Evolutionary conservation across 2,113 vertebrate genomes (phyloP).

Genomic region (Chloropsis hardwickii): DNA sequence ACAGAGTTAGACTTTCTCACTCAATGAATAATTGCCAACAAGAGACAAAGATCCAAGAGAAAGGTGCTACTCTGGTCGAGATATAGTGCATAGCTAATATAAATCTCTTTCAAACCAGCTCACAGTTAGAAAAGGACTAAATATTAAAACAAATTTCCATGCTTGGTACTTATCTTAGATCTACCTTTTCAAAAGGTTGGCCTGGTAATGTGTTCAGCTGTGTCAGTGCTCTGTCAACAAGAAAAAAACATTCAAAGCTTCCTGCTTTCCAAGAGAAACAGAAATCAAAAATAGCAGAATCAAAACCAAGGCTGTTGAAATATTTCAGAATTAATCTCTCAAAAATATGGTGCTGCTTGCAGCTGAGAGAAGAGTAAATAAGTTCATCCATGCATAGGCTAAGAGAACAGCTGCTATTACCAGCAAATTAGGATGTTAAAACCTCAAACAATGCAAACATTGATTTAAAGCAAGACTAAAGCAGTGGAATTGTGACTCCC

Average conservation of each 20-base stretch:
- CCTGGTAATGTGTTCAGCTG: background rate
- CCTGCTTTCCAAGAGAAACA: background rate
- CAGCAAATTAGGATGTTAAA: slow-evolving; percentile 42
- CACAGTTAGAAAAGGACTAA: background rate
- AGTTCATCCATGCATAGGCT: background rate
- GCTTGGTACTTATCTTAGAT: background rate
- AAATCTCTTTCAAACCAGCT: background rate
- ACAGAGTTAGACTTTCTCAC: background rate
- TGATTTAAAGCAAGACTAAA: slow-evolving; percentile 37
- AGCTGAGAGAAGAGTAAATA: slow-evolving; percentile 25
- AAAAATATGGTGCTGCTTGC: background rate
- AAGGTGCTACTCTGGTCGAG: background rate
- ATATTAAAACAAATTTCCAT: slow-evolving; percentile 25
- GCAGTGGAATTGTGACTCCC: background rate
- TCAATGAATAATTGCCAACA: background rate
- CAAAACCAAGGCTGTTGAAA: background rate
- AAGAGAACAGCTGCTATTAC: slow-evolving; percentile 5
- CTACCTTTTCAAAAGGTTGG: background rate
- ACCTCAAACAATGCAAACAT: slow-evolving; percentile 17
- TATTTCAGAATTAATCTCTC: background rate
- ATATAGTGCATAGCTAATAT: background rate
- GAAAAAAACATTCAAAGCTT: background rate
- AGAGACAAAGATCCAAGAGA: background rate
- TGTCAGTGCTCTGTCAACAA: background rate
- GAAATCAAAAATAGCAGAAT: background rate